Evolutionary conservation across 2,113 vertebrate species (phyloP), one percentile per base, ranked within the genome.

Genomic region (Passer domesticus): DNA sequence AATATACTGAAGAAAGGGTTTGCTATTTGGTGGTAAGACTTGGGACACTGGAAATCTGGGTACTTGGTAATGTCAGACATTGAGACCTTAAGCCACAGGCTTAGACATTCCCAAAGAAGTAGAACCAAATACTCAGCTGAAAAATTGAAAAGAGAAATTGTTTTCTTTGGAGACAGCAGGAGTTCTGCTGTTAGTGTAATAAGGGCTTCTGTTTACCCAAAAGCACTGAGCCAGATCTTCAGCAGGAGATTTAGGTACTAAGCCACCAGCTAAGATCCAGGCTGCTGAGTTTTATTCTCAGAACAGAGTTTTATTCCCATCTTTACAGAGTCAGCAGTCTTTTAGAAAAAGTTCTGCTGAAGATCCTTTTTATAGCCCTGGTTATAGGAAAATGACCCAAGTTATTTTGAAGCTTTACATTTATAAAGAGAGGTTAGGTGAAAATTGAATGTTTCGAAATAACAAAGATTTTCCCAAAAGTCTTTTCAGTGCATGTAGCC

Each of bases 301-400:
- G 64, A 62, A 87, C 39, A 60, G n/a, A 79, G 63, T 91, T 95
- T 76, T 85, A 63, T 83, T 94, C 85, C 85, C 55, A 47, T 93
- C 91, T 93, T 91, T 75, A 89, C 69, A 78, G 55, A 66, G 52
- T 93, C 72, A 88, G 85, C 82, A 69, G n/a, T 67, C 55, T 83
- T 84, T 90, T 28, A 74, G 68, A 74, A 74, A 63, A 95, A 81
- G 56, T 67, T 94, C 76, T 75, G 30, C 41, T 33, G 52, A 77
- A 89, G 56, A 41, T 86, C 49, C 72, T 76, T 83, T 92, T 91
- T 93, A 90, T 80, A 88, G 67, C 27, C 47, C 31, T 78, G 41
- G 72, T 49, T 90, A 77, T 47, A 86, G 55, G 55, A 93, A 63
- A 92, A 63, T 83, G 72, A 69, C 88, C 68, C 47, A 63, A 74